These are phyloP conservation scores for Pedicia rivosa DNA, from an alignment of 2,888 invertebrate species.

Conservation along the genomic window DNA sequence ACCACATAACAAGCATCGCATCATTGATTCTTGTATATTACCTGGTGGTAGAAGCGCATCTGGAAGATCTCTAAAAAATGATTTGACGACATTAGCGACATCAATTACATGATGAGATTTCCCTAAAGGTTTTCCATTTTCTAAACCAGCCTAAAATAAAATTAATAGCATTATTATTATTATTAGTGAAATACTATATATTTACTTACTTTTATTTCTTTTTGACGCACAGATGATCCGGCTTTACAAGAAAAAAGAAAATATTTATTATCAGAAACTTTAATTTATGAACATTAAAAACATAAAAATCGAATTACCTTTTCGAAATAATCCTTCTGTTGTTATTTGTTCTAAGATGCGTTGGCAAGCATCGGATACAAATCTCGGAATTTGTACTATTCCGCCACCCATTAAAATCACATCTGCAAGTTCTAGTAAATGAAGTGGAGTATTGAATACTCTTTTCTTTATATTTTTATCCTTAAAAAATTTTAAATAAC, in stretches of 20 bases:
- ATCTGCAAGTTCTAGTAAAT: constrained; percentile 34
- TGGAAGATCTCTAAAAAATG: constrained; percentile 69
- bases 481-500: constrained; percentile 8
- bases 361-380: constrained; percentile 54
- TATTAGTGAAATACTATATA: constrained; percentile 8
- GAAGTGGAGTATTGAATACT: constrained; percentile 38
- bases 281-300: too few relatives aligned
- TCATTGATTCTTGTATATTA: constrained; percentile 53
- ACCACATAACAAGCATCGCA: constrained; percentile 45
- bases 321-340: constrained; percentile 75
- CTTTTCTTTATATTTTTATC: constrained; percentile 19
- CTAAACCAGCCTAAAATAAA: constrained; percentile 41
- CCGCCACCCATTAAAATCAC: constrained; percentile 49
- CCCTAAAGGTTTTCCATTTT: constrained; percentile 51
- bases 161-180: constrained; percentile 11
- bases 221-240: constrained; percentile 67
- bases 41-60: constrained; percentile 60
- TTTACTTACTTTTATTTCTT: constrained; percentile 53
- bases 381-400: constrained; percentile 51
- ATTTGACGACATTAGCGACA: constrained; percentile 70
- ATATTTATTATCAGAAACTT: too few relatives aligned
- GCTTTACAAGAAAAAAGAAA: too few relatives aligned
- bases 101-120: constrained; percentile 66
- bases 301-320: too few relatives aligned
- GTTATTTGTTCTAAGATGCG: constrained; percentile 49